Percentiles rank a stretch among this genome's conserved stretches.
Evolutionary conservation across 2,797 vertebrate species (phyloP).

Genomic region (Alectoris magna): DNA sequence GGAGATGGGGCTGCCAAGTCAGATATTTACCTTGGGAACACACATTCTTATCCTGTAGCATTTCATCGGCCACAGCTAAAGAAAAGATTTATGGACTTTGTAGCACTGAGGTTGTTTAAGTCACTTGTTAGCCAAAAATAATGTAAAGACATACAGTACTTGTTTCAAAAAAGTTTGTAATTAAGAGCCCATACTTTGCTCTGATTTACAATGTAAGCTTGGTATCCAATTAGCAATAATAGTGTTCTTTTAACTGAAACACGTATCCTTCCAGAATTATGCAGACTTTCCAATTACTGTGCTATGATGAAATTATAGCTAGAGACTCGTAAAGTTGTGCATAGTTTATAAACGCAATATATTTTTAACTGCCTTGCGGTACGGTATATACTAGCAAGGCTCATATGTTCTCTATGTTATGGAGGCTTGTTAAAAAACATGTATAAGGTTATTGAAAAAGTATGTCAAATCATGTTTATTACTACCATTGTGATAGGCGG

Average conservation of each 20-base stretch:
- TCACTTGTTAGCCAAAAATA: conserved; percentile 79
- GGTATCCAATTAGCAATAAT: conserved; percentile 83
- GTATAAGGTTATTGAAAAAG: conserved; percentile 69
- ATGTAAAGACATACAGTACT: conserved; percentile 80
- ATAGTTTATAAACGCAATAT: conserved; percentile 78
- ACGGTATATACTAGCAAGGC: conserved; percentile 59
- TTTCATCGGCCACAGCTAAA: conserved; percentile 74
- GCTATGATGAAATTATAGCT: conserved; percentile 81
- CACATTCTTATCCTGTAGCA: conserved; percentile 69
- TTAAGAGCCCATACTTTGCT: conserved; percentile 72
- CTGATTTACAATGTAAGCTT: conserved; percentile 79
- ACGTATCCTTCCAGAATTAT: conserved; percentile 81
- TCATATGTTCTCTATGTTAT: conserved; percentile 59
- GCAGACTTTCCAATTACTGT: conserved; percentile 83
- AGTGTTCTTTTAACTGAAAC: conserved; percentile 79
- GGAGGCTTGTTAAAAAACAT: conserved; percentile 70
- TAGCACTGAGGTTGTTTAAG: conserved; percentile 78
- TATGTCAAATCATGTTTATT: conserved; percentile 66
- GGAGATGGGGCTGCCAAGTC: conserved; percentile 74
- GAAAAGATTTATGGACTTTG: conserved; percentile 82
- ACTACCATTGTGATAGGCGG: conserved; percentile 49
- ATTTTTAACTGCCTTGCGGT: conserved; percentile 70
- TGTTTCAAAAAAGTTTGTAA: conserved; percentile 79
- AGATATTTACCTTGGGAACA: conserved; percentile 80
- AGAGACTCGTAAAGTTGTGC: conserved; percentile 78